phyloP scores from a whole-genome alignment of 2,888 invertebrate genomes.

The Erebia aethiops region DNA sequence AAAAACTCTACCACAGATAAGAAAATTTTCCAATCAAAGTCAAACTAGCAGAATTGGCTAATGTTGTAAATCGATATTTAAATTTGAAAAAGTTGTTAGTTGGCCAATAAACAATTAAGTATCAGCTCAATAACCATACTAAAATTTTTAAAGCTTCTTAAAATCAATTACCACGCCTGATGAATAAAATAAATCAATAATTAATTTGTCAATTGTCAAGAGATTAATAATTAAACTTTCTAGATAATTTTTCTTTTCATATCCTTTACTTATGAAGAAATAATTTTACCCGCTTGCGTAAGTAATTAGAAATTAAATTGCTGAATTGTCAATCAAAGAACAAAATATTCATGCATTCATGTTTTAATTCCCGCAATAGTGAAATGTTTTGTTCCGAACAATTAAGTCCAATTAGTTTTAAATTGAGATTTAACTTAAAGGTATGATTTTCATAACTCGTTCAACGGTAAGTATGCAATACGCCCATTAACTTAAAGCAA shows the following conservation, averaged over 20 bases:
- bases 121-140: background rate
- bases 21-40: background rate
- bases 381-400: background rate
- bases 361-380: background rate
- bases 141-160: background rate
- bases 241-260: conserved; percentile 5
- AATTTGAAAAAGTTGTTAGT: background rate
- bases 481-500: background rate
- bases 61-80: background rate
- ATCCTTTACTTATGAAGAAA: background rate
- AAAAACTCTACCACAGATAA: no score
- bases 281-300: background rate
- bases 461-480: background rate
- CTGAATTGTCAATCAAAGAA: conserved; percentile 3
- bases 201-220: background rate
- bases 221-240: conserved; percentile 9
- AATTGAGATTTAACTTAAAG: background rate
- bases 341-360: background rate
- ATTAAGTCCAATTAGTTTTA: conserved; percentile 4
- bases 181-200: background rate
- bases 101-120: background rate
- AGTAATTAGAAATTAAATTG: conserved; percentile 13
- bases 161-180: background rate
- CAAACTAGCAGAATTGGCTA: background rate
- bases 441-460: conserved; percentile 10